phyloP scores from a whole-genome alignment of 2,888 invertebrate species.

The Pseudoips prasinana region DNA sequence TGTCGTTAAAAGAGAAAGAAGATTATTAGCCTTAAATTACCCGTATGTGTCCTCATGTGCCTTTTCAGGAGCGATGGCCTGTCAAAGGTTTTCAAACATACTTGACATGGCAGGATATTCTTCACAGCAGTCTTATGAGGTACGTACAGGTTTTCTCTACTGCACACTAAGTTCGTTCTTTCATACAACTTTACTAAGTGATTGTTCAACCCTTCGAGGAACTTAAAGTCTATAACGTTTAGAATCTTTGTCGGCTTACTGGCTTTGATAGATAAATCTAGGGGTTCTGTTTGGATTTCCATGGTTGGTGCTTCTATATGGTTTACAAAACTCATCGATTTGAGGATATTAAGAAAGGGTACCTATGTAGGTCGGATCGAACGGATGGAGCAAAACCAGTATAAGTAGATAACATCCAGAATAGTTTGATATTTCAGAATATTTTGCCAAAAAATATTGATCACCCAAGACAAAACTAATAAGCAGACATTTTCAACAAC shows the following conservation, averaged over 20 bases:
- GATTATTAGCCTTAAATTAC: too few relatives aligned
- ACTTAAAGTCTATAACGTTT: constrained; percentile 64
- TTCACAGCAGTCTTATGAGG: constrained; percentile 42
- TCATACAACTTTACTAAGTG: constrained; percentile 69
- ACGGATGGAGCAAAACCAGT: too few relatives aligned
- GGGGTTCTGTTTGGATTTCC: constrained; percentile 66
- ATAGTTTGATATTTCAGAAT: too few relatives aligned
- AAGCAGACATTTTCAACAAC: background rate
- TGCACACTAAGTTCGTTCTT: constrained; percentile 50
- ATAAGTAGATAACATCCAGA: too few relatives aligned
- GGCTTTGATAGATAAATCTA: constrained; percentile 62
- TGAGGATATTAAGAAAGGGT: too few relatives aligned
- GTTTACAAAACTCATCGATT: too few relatives aligned
- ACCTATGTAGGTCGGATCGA: too few relatives aligned
- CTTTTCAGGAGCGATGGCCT: constrained; percentile 85
- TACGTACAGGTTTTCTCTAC: constrained; percentile 31
- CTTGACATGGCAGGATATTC: constrained; percentile 79
- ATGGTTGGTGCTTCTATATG: too few relatives aligned
- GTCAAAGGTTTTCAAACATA: constrained; percentile 86
- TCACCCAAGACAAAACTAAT: too few relatives aligned
- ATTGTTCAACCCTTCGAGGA: constrained; percentile 64
- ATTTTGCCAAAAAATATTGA: too few relatives aligned
- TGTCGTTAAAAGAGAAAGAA: too few relatives aligned
- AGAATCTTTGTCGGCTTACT: constrained; percentile 43
- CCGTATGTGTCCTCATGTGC: constrained; percentile 86